Base-by-base conservation (phyloP, 2,113 vertebrate species). In the Pygoscelis adeliae region DNA sequence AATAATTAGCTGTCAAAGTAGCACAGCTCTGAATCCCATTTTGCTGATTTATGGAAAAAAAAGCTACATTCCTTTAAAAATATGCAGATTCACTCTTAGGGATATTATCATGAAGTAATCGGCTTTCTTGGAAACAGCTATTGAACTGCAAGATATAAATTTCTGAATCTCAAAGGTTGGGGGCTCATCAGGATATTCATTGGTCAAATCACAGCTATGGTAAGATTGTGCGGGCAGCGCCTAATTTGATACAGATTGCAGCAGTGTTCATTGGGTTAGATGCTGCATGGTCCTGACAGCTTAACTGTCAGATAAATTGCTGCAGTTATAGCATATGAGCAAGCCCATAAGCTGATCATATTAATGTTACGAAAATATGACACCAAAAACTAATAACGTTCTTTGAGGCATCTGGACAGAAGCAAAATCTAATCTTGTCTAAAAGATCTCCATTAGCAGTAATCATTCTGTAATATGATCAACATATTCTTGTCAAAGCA, bases 281-380 rank as follows among this genome's bases (percentile, higher is more conserved):
- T 92, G 29, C 83, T 84, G 94, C 94, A 11, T 32, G 55, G 76
- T 93, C 77, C 86, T 96, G 96, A 91, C 95, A 90, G 91, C 62
- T 96, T 93, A 96, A 96, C 93, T 96, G 94, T 93, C 95, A 97
- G 94, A 97, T 91, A 92, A 97, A 97, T 94, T 94, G 90, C 47
- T 61, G 79, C 49, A 80, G 74, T 94, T 87, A 95, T 17, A 97
- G 69, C 77, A 56, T 29, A 69, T 89, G 90, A 94, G 62, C 87
- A 97, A 91, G 71, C 81, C 90, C 95, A 91, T 95, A 95, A 97
- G 71, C 92, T 94, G 66, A 61, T 93, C 59, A 30, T 80, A 94
- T 96, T 97, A 96, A 85, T 95, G 78, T 40, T 96, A 92, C 4
- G 2, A 96, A 96, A 89, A 95, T 58, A 86, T 90, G 88, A 95